These are phyloP conservation scores for Tolypeutes matacus DNA, from an alignment of 2,797 vertebrate genomes.

Conservation along the genomic window DNA sequence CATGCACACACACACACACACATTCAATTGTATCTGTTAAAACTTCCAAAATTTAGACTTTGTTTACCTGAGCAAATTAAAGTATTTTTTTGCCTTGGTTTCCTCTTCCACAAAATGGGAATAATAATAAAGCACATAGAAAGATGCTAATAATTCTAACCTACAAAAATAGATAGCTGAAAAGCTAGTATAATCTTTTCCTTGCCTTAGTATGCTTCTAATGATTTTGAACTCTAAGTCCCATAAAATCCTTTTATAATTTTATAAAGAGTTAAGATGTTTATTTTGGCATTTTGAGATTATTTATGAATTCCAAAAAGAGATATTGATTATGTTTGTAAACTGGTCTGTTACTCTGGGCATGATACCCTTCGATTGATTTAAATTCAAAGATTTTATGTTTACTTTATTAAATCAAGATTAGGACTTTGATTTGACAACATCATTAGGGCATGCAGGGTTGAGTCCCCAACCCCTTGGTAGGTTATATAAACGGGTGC, in stretches of 20 bases:
- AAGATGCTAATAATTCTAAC: background rate
- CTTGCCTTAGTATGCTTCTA: background rate
- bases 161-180: background rate
- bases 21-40: background rate
- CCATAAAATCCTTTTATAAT: background rate
- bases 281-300: background rate
- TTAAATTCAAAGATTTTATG: too few species aligned
- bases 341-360: too few species aligned
- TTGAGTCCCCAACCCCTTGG: too few species aligned
- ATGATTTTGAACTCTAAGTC: background rate
- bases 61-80: background rate
- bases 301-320: background rate
- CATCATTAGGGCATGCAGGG: too few species aligned
- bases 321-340: too few species aligned
- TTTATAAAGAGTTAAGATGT: background rate
- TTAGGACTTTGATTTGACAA: too few species aligned
- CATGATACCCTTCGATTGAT: too few species aligned
- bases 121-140: background rate
- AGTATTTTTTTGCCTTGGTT: background rate
- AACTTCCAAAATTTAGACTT: background rate
- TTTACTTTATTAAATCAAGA: too few species aligned
- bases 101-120: background rate
- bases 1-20: too few species aligned
- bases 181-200: background rate
- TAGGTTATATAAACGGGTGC: too few species aligned